Conservation (phyloP, 2,113 vertebrate species). For the Cryptomyrus ogoouensis region DNA sequence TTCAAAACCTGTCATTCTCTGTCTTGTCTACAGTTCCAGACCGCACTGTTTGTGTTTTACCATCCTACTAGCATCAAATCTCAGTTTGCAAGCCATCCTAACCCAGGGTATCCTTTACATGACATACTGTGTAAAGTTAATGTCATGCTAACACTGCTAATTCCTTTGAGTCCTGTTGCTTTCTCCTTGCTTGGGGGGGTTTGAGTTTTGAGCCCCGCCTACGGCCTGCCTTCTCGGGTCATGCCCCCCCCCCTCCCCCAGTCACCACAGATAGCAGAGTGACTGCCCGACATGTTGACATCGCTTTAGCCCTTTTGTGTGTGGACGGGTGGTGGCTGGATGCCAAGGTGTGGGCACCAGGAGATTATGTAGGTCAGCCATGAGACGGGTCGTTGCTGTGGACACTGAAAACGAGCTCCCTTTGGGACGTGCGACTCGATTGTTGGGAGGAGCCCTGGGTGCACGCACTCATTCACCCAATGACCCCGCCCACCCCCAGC, state of each 20-base stretch:
- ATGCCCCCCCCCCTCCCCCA: background rate
- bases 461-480: background rate
- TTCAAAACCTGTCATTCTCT: slow-evolving; percentile 16
- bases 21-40: slow-evolving; percentile 6
- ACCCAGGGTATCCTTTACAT: too few relatives aligned
- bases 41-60: background rate
- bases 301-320: background rate
- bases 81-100: too few relatives aligned
- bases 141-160: background rate
- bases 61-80: background rate
- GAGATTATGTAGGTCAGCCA: slow-evolving; percentile 18
- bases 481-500: background rate
- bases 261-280: background rate
- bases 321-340: background rate
- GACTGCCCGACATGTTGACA: background rate
- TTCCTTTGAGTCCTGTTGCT: background rate
- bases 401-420: background rate
- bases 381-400: background rate
- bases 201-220: background rate
- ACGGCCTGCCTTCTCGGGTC: background rate
- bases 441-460: background rate
- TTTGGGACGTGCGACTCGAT: background rate
- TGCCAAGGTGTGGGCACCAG: background rate
- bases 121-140: background rate
- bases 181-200: background rate